Conservation (phyloP, 2,113 vertebrate genomes). For the Pituophis catenifer region DNA sequence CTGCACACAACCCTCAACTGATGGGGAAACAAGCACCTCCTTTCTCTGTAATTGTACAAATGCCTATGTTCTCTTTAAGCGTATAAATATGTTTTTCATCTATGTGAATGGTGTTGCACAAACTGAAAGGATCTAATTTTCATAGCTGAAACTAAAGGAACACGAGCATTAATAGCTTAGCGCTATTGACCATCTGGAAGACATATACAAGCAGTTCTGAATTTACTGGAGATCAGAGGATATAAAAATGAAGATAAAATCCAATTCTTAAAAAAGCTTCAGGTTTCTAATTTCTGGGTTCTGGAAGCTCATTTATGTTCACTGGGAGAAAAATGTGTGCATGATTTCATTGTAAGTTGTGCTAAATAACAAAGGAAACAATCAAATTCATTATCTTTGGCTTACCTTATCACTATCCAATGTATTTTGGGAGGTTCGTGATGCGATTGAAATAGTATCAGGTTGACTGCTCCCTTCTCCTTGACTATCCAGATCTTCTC, state of each 20-base stretch:
- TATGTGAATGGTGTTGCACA: neutral
- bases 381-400: neutral
- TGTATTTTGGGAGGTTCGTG: constrained; percentile 96
- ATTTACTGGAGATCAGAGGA: neutral
- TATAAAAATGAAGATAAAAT: neutral
- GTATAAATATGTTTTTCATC: neutral
- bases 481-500: constrained; percentile 97
- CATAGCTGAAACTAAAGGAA: neutral
- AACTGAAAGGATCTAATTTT: neutral
- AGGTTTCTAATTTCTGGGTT: neutral
- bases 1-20: neutral
- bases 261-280: neutral
- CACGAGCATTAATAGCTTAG: neutral
- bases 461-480: constrained; percentile 98
- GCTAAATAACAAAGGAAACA: neutral
- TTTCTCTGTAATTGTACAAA: neutral
- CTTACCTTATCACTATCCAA: constrained; percentile 97
- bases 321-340: neutral
- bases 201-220: neutral
- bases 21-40: neutral
- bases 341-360: neutral
- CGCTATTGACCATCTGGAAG: neutral
- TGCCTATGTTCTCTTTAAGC: neutral
- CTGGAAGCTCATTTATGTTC: neutral
- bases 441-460: constrained; percentile 97